Base-by-base conservation (phyloP, 2,888 invertebrate species). In the Limnephilus marmoratus region DNA sequence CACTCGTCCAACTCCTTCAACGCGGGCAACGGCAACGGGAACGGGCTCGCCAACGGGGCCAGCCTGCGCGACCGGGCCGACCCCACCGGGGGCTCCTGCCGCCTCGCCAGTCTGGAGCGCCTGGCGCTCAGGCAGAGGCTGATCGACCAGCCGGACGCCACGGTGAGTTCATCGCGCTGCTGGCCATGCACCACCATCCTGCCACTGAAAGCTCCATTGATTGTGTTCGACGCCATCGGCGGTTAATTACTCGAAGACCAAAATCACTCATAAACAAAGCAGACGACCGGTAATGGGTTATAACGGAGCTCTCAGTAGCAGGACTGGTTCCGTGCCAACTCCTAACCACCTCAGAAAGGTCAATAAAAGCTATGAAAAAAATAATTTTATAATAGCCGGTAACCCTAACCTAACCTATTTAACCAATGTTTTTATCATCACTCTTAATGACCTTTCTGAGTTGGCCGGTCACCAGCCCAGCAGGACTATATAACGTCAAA, bases 121-220 rank as follows among this genome's bases (percentile, higher is more conserved):
- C 96, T 98, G 94, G 98, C 98, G 87, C 97, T 98, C 94, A 96
- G 98, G 93, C 98, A 98, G 95, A 97, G 98, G 95, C 97, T 98
- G 94, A 97, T 98, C 94, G 98, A 98, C 94, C 97, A 97, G 94
- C 93, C 93, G 7, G 93, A 93, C 15, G 34, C 96, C 94, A 95
- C 96, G 95, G 97, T 97, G 96, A 92, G 92, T 86, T 18, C 53
- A 4, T 13, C 68, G 15, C 45, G 68, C 24, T 18, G 68, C 15
- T 49, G 15, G 49, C 15, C 15, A 24, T 24, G 5, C 68, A 24
- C 24, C 68, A 0, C 0, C 0, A 0, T 24, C 68, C 18, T 5
- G 24, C 68, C 68, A 68, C 24, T 24, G 24, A 68, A 18, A 24
- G 68, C 68, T 24, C 68, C 68, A 24, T 68, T 68, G 68, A n/a